These are phyloP conservation scores for Saturnia japonica DNA, from an alignment of 2,888 invertebrate genomes.

Conservation along the genomic window DNA sequence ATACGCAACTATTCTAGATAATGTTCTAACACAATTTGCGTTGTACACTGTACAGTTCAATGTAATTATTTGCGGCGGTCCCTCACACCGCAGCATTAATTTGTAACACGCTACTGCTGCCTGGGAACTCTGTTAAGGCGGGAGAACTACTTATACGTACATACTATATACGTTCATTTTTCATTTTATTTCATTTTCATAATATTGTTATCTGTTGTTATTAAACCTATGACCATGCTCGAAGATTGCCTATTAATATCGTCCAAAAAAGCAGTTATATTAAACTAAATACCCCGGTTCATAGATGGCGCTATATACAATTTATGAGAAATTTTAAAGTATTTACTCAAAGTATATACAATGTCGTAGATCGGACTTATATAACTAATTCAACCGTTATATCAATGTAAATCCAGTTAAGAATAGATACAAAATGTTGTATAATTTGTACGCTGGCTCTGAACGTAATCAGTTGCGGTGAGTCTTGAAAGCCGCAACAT, in stretches of 20 bases:
- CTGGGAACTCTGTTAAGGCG: background rate
- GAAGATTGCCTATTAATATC: background rate
- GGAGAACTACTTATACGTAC: background rate
- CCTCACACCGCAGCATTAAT: conserved; percentile 19
- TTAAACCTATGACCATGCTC: background rate
- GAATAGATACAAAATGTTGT: conserved; percentile 9
- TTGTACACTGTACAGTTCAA: conserved; percentile 4
- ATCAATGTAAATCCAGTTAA: background rate
- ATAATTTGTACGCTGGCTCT: conserved; percentile 18
- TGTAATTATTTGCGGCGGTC: conserved; percentile 28
- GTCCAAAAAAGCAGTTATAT: background rate
- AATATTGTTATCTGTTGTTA: background rate
- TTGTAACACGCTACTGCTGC: conserved; percentile 17
- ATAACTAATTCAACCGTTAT: background rate
- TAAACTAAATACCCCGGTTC: background rate
- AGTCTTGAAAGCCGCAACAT: conserved; percentile 13
- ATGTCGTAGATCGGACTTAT: background rate
- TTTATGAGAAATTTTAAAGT: background rate
- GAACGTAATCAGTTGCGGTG: conserved; percentile 38
- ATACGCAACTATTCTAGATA: background rate
- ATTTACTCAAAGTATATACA: background rate
- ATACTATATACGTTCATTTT: background rate
- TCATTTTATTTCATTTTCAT: too few relatives aligned
- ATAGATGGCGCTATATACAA: background rate
- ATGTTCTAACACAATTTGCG: conserved; percentile 29